A percentile compares a stretch with the other conserved stretches of the same genome.
Evolutionary conservation across 2,888 invertebrate species (phyloP).

Genomic region (Abscondita cerata): DNA sequence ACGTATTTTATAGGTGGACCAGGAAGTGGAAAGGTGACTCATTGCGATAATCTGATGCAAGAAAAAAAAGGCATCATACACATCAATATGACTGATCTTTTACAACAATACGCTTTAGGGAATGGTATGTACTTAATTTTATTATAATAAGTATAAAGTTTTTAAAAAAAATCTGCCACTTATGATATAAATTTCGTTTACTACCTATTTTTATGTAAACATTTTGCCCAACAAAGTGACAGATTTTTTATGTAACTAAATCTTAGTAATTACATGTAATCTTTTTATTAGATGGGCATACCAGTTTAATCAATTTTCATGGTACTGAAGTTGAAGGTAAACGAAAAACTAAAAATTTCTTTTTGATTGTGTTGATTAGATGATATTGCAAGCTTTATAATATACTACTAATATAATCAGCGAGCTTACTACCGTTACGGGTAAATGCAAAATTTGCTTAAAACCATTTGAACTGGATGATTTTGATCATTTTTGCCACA

Average conservation of each 20-base stretch:
- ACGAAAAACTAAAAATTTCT: slow-evolving; percentile 11
- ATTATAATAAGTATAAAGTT: no score
- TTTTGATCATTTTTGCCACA: neutral
- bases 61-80: slow-evolving; percentile 85
- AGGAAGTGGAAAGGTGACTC: slow-evolving; percentile 97
- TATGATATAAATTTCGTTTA: no score
- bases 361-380: slow-evolving; percentile 32
- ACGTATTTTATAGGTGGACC: slow-evolving; percentile 89
- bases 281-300: slow-evolving; percentile 49
- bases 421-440: neutral
- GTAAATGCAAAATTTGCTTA: slow-evolving; percentile 40
- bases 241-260: neutral
- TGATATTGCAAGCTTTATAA: slow-evolving; percentile 11
- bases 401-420: no score
- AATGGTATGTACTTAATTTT: slow-evolving; percentile 79
- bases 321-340: slow-evolving; percentile 49
- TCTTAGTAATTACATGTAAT: slow-evolving; percentile 6
- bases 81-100: slow-evolving; percentile 90
- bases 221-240: neutral
- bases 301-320: slow-evolving; percentile 53
- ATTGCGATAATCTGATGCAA: slow-evolving; percentile 90
- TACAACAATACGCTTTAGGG: slow-evolving; percentile 88
- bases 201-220: no score
- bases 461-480: slow-evolving; percentile 9
- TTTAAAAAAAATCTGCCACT: no score